A percentile compares a stretch with the other conserved stretches of the same genome.
phyloP scores from a whole-genome alignment of 2,113 vertebrate genomes.

The Pholis gunnellus region DNA sequence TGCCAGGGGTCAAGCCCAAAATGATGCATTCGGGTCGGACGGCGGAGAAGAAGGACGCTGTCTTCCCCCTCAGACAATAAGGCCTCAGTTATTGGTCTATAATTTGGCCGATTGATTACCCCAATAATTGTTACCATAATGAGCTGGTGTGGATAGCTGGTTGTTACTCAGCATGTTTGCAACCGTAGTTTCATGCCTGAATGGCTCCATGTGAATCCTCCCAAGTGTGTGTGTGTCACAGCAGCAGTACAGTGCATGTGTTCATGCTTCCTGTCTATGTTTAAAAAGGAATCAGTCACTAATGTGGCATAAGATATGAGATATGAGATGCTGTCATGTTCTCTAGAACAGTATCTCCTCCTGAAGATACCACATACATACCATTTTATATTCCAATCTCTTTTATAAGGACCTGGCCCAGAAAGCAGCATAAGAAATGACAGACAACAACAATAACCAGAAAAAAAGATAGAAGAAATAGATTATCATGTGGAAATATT shows the following conservation, averaged over 20 bases:
- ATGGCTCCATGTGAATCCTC: conserved; percentile 37
- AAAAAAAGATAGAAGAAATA: background rate
- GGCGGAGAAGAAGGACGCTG: conserved; percentile 61
- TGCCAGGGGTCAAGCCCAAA: conserved; percentile 77
- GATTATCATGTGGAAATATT: too few relatives aligned
- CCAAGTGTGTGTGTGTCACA: conserved; percentile 43
- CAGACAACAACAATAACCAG: background rate
- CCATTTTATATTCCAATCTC: background rate
- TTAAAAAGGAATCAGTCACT: conserved; percentile 23
- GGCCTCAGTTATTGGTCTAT: conserved; percentile 75
- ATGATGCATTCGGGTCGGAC: conserved; percentile 59
- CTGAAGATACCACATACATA: background rate
- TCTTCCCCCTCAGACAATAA: conserved; percentile 72
- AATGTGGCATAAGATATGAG: background rate
- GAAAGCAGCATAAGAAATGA: background rate
- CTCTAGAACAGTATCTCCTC: background rate
- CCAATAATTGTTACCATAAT: conserved; percentile 81
- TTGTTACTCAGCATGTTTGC: conserved; percentile 40
- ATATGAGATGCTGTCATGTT: background rate
- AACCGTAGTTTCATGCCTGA: conserved; percentile 15
- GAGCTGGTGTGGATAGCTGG: conserved; percentile 74
- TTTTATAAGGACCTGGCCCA: background rate
- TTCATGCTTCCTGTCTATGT: background rate
- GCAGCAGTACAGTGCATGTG: conserved; percentile 7
- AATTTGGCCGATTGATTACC: conserved; percentile 76